Percentiles rank a stretch among this genome's conserved stretches.
phyloP scores from a whole-genome alignment of 2,113 vertebrate genomes.

The Toxotes chatareus region DNA sequence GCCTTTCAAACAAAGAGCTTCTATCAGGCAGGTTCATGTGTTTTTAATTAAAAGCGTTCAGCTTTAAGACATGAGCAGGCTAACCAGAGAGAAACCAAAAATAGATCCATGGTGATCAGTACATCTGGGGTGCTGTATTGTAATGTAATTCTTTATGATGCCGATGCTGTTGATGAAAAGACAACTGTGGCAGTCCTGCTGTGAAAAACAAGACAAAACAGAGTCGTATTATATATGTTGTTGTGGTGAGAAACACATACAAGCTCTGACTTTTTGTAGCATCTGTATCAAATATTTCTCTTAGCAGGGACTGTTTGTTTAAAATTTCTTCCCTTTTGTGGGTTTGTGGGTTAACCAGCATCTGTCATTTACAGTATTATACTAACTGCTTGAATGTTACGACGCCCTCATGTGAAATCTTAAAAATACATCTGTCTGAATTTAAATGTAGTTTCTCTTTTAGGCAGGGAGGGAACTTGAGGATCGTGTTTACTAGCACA shows the following conservation, averaged over 20 bases:
- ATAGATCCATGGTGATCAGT: constrained; percentile 33
- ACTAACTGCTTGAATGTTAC: constrained; percentile 54
- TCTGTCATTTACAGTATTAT: constrained; percentile 63
- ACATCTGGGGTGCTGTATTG: constrained; percentile 30
- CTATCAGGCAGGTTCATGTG: constrained; percentile 80
- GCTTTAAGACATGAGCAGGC: constrained; percentile 63
- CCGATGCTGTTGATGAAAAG: neutral
- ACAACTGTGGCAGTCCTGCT: neutral
- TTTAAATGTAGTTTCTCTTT: constrained; percentile 64
- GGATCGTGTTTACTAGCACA: constrained; percentile 71
- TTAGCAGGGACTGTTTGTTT: constrained; percentile 28
- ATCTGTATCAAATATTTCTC: constrained; percentile 47
- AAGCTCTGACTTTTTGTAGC: neutral
- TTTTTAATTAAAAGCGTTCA: constrained; percentile 79
- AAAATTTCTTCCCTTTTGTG: constrained; percentile 40
- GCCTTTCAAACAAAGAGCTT: constrained; percentile 77
- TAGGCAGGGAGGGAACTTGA: constrained; percentile 53
- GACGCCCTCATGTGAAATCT: constrained; percentile 48
- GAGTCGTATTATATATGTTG: constrained; percentile 29
- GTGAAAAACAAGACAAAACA: constrained; percentile 11
- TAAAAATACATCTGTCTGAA: constrained; percentile 73
- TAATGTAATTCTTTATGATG: constrained; percentile 31
- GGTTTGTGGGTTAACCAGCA: constrained; percentile 64
- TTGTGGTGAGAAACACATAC: constrained; percentile 18
- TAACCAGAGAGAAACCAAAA: constrained; percentile 45